Evolutionary conservation across 2,797 vertebrate species (phyloP).

Genomic region (Coccyzus lansbergi): DNA sequence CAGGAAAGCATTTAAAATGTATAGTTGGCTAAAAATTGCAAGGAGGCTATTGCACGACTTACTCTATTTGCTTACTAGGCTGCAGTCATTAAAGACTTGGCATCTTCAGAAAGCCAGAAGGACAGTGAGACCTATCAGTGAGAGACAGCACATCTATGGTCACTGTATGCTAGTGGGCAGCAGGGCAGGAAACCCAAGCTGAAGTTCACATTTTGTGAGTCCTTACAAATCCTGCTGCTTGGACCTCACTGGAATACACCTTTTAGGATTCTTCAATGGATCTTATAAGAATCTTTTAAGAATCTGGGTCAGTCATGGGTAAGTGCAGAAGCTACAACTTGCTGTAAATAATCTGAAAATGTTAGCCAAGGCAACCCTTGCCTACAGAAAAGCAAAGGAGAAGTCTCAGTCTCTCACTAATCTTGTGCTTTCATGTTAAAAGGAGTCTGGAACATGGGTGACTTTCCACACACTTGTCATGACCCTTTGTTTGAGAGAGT

Average conservation of each 20-base stretch:
- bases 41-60: background rate
- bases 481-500: background rate
- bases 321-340: background rate
- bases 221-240: background rate
- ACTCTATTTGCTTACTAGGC: background rate
- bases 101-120: background rate
- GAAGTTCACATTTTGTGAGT: background rate
- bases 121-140: background rate
- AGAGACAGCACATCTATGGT: background rate
- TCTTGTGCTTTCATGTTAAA: background rate
- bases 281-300: background rate
- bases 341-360: background rate
- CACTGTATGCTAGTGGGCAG: background rate
- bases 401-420: background rate
- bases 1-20: background rate
- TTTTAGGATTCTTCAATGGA: background rate
- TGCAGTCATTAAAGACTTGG: background rate
- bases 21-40: background rate
- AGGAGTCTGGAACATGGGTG: background rate
- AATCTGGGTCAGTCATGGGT: fast-evolving
- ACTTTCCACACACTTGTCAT: background rate
- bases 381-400: background rate
- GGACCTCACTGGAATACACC: background rate
- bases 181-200: background rate
- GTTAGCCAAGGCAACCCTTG: background rate